Conservation (phyloP, 2,113 vertebrate genomes). For the Xyliphius kryptos region DNA sequence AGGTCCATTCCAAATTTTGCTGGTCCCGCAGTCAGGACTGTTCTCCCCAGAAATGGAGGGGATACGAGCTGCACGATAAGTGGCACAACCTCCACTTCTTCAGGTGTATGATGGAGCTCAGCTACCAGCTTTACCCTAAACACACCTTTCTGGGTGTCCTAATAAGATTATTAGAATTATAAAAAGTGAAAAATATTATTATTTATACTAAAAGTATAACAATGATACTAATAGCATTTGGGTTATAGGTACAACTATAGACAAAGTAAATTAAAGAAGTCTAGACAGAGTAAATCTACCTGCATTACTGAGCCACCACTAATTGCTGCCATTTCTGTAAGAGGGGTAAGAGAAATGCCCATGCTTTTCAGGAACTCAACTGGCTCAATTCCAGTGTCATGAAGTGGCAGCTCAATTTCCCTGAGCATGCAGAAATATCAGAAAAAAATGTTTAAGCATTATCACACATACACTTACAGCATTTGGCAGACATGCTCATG, state of each 20-base stretch:
- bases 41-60: conserved; percentile 66
- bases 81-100: conserved; percentile 61
- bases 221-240: no score
- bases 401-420: conserved; percentile 65
- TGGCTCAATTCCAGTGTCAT: conserved; percentile 65
- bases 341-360: conserved; percentile 67
- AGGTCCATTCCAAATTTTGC: conserved; percentile 75
- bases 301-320: conserved; percentile 24
- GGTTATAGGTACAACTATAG: no score
- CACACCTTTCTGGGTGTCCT: conserved; percentile 54
- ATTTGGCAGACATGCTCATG: no score
- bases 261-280: no score
- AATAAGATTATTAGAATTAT: no score
- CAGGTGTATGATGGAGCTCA: conserved; percentile 55
- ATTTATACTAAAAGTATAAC: no score
- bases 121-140: conserved; percentile 69
- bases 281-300: conserved; percentile 18
- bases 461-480: no score
- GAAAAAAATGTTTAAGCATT: no score
- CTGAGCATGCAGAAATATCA: conserved; percentile 44
- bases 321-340: conserved; percentile 46
- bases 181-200: no score
- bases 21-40: conserved; percentile 66
- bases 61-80: conserved; percentile 70
- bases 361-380: conserved; percentile 73